phyloP scores from a whole-genome alignment of 1,140 invertebrate genomes.

The Amphibalanus amphitrite region DNA sequence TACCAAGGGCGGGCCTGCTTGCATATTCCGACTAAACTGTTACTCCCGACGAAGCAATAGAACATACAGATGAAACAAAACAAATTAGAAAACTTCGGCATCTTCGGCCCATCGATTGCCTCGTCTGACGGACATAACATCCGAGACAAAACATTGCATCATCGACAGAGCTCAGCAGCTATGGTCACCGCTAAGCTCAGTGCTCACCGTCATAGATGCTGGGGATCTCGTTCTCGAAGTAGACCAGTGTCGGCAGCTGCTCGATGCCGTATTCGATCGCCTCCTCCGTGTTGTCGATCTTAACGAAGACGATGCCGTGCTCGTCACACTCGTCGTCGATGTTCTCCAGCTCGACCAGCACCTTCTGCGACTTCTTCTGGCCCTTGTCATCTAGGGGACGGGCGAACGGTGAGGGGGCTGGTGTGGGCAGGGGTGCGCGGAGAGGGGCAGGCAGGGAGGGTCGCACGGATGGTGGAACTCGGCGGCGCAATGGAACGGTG shows the following conservation, averaged over 20 bases:
- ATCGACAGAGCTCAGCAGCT: too few species aligned
- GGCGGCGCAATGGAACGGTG: too few species aligned
- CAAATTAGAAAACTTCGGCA: too few species aligned
- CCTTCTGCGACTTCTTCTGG: conserved; percentile 68
- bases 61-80: too few species aligned
- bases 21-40: too few species aligned
- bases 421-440: background rate
- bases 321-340: conserved; percentile 83
- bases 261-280: conserved; percentile 82
- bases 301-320: conserved; percentile 73
- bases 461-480: background rate
- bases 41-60: too few species aligned
- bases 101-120: too few species aligned
- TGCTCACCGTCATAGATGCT: conserved; percentile 58
- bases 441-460: background rate
- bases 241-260: conserved; percentile 67
- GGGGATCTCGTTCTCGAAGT: conserved; percentile 82
- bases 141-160: too few species aligned
- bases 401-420: conserved; percentile 3
- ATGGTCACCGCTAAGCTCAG: too few species aligned
- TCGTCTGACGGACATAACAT: too few species aligned
- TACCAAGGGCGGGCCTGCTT: too few species aligned
- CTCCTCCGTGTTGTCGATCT: conserved; percentile 64
- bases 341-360: conserved; percentile 75
- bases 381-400: conserved; percentile 59